Base-by-base conservation (phyloP, 2,113 vertebrate species). In the Brachyhypopomus occidentalis region DNA sequence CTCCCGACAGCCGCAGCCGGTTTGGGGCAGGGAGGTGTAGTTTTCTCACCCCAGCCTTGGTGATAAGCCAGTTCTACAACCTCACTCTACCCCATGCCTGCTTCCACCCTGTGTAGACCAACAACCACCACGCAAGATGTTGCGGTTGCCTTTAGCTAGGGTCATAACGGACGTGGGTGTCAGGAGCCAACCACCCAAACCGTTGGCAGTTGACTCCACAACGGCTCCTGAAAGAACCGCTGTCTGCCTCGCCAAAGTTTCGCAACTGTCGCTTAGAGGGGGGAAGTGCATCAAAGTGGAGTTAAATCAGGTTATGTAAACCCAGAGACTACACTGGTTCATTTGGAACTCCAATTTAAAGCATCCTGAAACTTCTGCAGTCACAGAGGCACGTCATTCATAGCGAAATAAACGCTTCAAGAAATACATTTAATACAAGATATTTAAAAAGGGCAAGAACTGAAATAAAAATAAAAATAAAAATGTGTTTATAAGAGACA, bases 41-140 rank as follows among this genome's bases (percentile, higher is more conserved):
- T 59, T 72, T 64, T 81, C 81, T 75, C 58, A 16, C 71, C 38
- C n/a, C 5, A 27, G 79, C 67, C 23, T 79, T 74, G 66, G 81
- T 86, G 86, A 88, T 86, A 88, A 89, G 81, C 84, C 72, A 83
- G 72, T 71, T 59, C 77, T 79, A 75, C 23, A 63, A 34, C n/a
- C 71, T 55, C 60, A 23, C 38, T 85, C 38, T 77, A 80, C 72
- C 70, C 77, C 69, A 34, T 83, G 75, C 77, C 84, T 83, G 86
- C 87, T 84, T 88, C 83, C 85, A 87, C 83, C 59, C 72, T 63
- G 23, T 64, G 64, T 30, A 71, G 74, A 85, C 83, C 74, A 81
- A 88, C 85, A 86, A 87, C 85, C 83, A 82, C 87, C 79, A 60
- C 6, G 77, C 85, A 88, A 88, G 86, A 85, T 85, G 84, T 83